Evolutionary conservation across 2,797 vertebrate genomes (phyloP).

Genomic region (Gouania willdenowi): DNA sequence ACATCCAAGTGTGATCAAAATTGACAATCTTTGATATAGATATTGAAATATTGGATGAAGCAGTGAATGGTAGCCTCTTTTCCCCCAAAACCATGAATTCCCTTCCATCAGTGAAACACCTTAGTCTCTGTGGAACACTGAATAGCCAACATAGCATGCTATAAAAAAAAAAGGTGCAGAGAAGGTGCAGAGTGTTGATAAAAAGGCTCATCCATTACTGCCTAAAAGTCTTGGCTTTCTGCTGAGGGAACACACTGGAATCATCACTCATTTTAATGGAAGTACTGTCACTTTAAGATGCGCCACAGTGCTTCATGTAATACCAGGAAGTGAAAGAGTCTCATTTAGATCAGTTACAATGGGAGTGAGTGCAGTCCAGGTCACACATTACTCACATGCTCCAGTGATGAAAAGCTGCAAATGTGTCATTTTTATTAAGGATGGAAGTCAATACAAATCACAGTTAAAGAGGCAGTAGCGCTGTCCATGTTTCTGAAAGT

Average conservation of each 20-base stretch:
- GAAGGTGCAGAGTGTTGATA: conserved; percentile 35
- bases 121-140: conserved; percentile 11
- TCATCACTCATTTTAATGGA: conserved; percentile 71
- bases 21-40: background rate
- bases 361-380: conserved; percentile 11
- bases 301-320: conserved; percentile 37
- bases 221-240: conserved; percentile 45
- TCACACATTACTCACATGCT: background rate
- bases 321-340: conserved; percentile 34
- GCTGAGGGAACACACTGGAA: conserved; percentile 23
- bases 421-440: too few species aligned
- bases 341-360: conserved; percentile 43
- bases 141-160: background rate
- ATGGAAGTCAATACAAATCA: too few species aligned
- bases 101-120: background rate
- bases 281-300: conserved; percentile 44
- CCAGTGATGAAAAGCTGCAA: too few species aligned
- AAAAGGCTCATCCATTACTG: conserved; percentile 58
- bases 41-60: background rate
- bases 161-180: conserved; percentile 16
- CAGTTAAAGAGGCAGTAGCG: too few species aligned
- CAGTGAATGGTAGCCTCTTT: conserved; percentile 2
- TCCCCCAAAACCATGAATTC: background rate
- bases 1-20: background rate
- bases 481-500: conserved; percentile 65